Percentiles rank a stretch among this genome's conserved stretches.
These are phyloP conservation scores for Oscheius onirici DNA, from an alignment of 2,888 invertebrate genomes.

Conservation along the genomic window DNA sequence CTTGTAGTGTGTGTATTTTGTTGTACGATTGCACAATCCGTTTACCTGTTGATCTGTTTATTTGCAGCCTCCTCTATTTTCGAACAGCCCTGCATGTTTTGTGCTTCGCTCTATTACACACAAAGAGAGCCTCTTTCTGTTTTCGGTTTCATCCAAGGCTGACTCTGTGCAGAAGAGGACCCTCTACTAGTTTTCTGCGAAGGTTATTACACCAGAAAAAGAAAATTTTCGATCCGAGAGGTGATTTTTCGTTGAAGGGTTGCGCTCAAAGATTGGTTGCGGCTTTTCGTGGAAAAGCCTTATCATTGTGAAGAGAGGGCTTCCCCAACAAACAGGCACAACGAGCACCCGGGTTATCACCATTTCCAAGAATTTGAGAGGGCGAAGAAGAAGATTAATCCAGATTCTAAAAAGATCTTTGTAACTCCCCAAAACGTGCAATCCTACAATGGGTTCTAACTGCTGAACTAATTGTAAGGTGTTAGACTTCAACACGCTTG, in stretches of 20 bases:
- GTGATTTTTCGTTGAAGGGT: background rate
- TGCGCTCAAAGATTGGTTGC: background rate
- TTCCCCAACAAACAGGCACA: background rate
- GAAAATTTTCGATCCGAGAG: background rate
- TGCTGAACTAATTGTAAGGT: no score
- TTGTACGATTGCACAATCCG: no score
- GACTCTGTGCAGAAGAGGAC: background rate
- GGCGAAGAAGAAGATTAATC: no score
- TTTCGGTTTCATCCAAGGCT: background rate
- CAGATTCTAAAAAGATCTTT: no score
- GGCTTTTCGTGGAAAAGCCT: slow-evolving; percentile 2
- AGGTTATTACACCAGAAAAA: background rate
- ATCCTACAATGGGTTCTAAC: no score
- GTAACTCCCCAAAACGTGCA: no score
- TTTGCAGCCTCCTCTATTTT: background rate
- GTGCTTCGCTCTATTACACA: background rate
- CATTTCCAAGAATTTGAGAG: no score
- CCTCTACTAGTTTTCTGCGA: background rate
- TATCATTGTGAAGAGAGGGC: background rate
- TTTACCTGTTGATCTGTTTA: no score
- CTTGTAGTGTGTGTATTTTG: no score
- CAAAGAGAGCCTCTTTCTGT: background rate
- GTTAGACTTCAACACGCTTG: no score
- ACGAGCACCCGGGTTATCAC: no score
- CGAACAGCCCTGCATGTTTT: background rate